phyloP scores from a whole-genome alignment of 2,113 vertebrate species.

The Heptranchias perlo region DNA sequence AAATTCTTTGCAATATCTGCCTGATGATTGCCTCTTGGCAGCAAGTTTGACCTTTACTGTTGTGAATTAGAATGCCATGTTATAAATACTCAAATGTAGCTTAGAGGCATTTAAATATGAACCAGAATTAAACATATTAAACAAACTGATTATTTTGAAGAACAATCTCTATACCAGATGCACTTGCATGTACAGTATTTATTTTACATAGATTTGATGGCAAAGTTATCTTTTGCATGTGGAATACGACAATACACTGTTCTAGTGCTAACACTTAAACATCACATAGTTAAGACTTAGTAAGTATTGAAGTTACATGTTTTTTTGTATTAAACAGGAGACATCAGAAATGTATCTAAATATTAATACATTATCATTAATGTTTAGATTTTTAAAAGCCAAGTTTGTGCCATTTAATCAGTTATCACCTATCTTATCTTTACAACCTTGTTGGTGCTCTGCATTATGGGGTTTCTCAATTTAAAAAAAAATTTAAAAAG shows the following conservation, averaged over 20 bases:
- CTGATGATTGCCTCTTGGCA: not conserved
- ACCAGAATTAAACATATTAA: slow-evolving; percentile 5
- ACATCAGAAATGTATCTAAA: not conserved
- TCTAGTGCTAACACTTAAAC: not conserved
- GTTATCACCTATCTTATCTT: not conserved
- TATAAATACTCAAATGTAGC: not conserved
- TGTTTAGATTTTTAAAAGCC: not conserved
- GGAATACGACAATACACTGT: not conserved
- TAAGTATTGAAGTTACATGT: not conserved
- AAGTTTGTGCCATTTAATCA: not conserved
- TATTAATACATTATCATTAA: not conserved
- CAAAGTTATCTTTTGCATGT: not conserved
- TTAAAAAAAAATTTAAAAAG: not conserved
- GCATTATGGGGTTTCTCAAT: not conserved
- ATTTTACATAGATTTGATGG: not conserved
- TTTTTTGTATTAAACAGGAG: not conserved
- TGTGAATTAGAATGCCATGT: slow-evolving; percentile 5
- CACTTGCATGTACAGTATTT: not conserved
- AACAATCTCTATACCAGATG: not conserved
- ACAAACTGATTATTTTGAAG: not conserved
- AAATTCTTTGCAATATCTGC: not conserved
- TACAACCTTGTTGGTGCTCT: not conserved
- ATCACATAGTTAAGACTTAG: not conserved
- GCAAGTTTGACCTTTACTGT: not conserved
- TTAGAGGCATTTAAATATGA: slow-evolving; percentile 14